Evolutionary conservation across 2,113 vertebrate species (phyloP), one percentile per base, ranked within the genome.

Genomic region (Pelvicachromis taeniatus): DNA sequence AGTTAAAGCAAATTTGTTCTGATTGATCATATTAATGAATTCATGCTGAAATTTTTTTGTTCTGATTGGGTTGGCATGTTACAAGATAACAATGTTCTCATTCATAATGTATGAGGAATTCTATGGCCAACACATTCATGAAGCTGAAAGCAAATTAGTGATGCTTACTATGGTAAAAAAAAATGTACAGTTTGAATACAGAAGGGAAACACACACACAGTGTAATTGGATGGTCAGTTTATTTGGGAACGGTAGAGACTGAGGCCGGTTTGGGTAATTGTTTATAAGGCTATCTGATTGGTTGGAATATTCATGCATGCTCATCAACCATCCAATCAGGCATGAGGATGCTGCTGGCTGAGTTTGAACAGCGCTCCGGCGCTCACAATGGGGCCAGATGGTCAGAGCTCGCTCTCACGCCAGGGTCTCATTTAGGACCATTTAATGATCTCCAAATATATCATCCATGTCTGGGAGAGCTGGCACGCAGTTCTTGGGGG

Each of bases 401-500:
- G 95, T 90, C 94, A 88, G 92, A 91, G 89, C 91, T 90, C 61
- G 12, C 92, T 93, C 93, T 95, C 95, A 95, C 94, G 90, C 95
- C 94, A 94, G 94, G 93, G 91, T 94, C 95, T 94, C 93, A 90
- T 95, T 95, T 95, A 95, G 94, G 94, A 90, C 91, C 95, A 93
- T 94, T 95, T 95, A 95, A 95, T 93, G 92, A 94, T 95, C 92
- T 92, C 90, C 92, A 95, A 93, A 95, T 95, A 93, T 86, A 94
- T 95, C 93, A 93, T 91, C 88, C 87, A 87, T 91, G 94, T 95
- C 93, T 95, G 91, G 77, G 83, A 89, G 88, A 88, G 88, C 91
- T 93, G 92, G 94, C 95, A 89, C 86, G 73, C 77, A 82, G 45
- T 78, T 92, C 78, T 87, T 78, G 84, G 90, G 89, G 91, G 91